Conservation (phyloP, 2,113 vertebrate species). For the Aythya baeri region DNA sequence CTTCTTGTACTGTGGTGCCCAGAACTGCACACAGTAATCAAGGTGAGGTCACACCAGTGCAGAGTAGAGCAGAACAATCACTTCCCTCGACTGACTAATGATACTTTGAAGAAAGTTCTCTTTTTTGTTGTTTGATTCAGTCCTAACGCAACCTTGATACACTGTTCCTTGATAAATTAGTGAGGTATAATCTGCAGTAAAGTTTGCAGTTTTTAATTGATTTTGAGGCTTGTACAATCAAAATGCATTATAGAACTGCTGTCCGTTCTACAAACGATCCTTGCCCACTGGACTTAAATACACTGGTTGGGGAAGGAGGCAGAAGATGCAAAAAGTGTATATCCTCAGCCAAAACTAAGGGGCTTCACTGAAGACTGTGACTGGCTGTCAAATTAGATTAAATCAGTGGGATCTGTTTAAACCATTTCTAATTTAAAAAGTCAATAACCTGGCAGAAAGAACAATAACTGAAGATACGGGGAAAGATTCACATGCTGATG, state of each 20-base stretch:
- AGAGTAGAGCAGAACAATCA: no score
- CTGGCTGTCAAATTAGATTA: not conserved
- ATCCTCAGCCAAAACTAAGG: not conserved
- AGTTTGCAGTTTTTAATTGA: not conserved
- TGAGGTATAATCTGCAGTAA: not conserved
- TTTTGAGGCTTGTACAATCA: not conserved
- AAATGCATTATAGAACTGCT: not conserved
- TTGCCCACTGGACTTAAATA: not conserved
- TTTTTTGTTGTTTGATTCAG: not conserved
- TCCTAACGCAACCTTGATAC: not conserved
- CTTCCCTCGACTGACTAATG: no score
- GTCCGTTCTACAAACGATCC: not conserved
- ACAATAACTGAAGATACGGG: not conserved
- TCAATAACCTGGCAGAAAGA: not conserved
- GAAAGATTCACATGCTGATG: not conserved
- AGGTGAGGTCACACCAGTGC: no score
- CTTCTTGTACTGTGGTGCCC: no score
- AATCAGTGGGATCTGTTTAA: not conserved
- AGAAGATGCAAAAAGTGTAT: not conserved
- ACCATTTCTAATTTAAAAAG: not conserved
- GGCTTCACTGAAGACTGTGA: not conserved
- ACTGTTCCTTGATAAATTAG: not conserved
- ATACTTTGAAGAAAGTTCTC: not conserved
- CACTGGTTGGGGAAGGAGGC: not conserved
- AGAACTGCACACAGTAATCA: no score